Conservation (phyloP, 2,113 vertebrate species). For the Equus przewalskii region DNA sequence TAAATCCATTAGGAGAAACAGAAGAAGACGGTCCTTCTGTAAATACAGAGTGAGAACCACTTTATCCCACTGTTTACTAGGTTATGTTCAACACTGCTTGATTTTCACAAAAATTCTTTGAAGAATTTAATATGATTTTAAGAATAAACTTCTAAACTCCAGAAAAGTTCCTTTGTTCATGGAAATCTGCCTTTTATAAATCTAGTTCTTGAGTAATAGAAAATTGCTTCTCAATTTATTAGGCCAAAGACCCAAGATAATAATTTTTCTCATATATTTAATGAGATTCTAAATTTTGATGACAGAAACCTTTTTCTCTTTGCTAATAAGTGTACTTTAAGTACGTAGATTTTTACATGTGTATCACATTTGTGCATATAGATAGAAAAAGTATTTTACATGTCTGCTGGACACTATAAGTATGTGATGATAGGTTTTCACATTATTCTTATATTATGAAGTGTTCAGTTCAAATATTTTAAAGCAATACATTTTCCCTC, state of each 20-base stretch:
- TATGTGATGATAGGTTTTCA: not conserved
- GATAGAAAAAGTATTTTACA: not conserved
- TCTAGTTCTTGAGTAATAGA: not conserved
- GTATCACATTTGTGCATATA: not conserved
- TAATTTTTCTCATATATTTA: conserved; percentile 19
- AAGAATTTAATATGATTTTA: not conserved
- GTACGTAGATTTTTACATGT: not conserved
- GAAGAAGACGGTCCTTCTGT: not conserved
- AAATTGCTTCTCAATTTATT: not conserved
- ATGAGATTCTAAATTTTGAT: not conserved
- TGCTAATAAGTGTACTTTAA: not conserved
- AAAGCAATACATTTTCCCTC: not conserved
- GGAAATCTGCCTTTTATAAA: conserved; percentile 26
- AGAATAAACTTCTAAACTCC: not conserved
- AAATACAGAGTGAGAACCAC: not conserved
- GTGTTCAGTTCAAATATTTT: conserved; percentile 2
- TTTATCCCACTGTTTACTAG: not conserved
- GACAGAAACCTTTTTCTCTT: not conserved
- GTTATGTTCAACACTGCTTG: not conserved
- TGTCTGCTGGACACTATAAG: not conserved
- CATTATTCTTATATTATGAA: not conserved
- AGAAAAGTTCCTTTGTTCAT: not conserved
- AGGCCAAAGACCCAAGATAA: not conserved
- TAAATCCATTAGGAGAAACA: not conserved
- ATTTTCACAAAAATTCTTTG: conserved; percentile 28